Evolutionary conservation across 2,888 invertebrate genomes (phyloP).

Genomic region (Molorchus minor): DNA sequence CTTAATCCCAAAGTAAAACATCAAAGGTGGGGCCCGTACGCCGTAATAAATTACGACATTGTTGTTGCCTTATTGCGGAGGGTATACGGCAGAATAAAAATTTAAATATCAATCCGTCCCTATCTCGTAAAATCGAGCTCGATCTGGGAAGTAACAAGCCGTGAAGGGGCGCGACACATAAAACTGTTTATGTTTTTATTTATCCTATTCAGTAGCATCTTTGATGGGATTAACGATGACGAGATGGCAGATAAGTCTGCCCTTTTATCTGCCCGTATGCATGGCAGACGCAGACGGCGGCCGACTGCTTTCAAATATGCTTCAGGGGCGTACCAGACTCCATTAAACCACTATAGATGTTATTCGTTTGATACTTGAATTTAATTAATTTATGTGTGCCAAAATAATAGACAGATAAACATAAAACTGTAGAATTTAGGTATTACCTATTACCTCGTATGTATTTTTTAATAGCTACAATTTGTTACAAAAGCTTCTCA

Average conservation of each 20-base stretch:
- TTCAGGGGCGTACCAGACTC: not conserved
- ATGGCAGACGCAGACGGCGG: slow-evolving; percentile 12
- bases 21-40: not conserved
- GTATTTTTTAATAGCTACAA: too few species aligned
- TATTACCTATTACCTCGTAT: too few species aligned
- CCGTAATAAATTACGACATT: slow-evolving; percentile 18
- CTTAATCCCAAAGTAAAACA: slow-evolving; percentile 13
- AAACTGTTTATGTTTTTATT: slow-evolving; percentile 20
- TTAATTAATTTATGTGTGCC: too few species aligned
- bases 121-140: slow-evolving; percentile 10
- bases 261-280: slow-evolving; percentile 22
- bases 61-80: slow-evolving; percentile 6
- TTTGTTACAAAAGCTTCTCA: too few species aligned
- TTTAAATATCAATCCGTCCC: slow-evolving; percentile 19
- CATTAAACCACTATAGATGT: too few species aligned
- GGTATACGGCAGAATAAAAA: slow-evolving; percentile 16
- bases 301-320: not conserved
- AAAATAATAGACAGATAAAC: too few species aligned
- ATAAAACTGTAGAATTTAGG: too few species aligned
- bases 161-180: slow-evolving; percentile 14
- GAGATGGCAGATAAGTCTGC: slow-evolving; percentile 24
- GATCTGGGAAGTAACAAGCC: slow-evolving; percentile 14
- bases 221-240: slow-evolving; percentile 18
- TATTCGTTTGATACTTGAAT: too few species aligned
- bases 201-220: slow-evolving; percentile 17